Base-by-base conservation (phyloP, 2,113 vertebrate species). In the Sinosuthora webbiana region DNA sequence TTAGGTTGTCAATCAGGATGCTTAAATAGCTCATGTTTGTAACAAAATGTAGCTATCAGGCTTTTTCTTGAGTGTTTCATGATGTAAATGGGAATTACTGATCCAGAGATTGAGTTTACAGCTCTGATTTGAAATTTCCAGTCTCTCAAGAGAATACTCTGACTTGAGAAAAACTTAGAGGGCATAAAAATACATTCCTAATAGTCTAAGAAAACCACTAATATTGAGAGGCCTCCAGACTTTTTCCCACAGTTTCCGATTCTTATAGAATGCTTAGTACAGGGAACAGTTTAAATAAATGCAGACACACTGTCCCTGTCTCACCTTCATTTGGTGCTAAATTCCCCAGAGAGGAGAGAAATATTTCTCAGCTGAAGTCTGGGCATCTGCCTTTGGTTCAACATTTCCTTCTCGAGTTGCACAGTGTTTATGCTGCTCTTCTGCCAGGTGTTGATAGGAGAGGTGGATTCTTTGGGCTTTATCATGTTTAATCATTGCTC, bases 101-200 rank as follows among this genome's bases (percentile, higher is more conserved):
- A 68, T 83, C 52, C 60, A 92, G 63, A 78, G 64, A 89, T 27
- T 70, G 78, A 91, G 81, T 95, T 90, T 94, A 52, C 47, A 92
- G 41, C 30, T 49, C 47, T 65, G 79, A 91, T 94, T 79, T 93
- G 50, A 86, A 87, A 92, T 74, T 93, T 88, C 35, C 33, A 47
- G 50, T n/a, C 59, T 76, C 78, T 79, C 63, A 53, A 35, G 87
- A 88, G 91, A 88, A 33, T 73, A 52, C 19, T 6, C 3, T 75
- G 68, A 85, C 83, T 83, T 64, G n/a, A 93, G 64, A 84, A 88
- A 94, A 90, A 53, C 81, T 83, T 56, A 74, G 31, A 85, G 60
- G 52, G 20, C 68, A 60, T 57, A 70, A 37, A 90, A 90, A 90
- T 76, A 50, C 47, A 80, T 94, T 88, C 83, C 56, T 95, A 92